Base-by-base conservation (phyloP, 2,113 vertebrate species). In the Dipodomys merriami region DNA sequence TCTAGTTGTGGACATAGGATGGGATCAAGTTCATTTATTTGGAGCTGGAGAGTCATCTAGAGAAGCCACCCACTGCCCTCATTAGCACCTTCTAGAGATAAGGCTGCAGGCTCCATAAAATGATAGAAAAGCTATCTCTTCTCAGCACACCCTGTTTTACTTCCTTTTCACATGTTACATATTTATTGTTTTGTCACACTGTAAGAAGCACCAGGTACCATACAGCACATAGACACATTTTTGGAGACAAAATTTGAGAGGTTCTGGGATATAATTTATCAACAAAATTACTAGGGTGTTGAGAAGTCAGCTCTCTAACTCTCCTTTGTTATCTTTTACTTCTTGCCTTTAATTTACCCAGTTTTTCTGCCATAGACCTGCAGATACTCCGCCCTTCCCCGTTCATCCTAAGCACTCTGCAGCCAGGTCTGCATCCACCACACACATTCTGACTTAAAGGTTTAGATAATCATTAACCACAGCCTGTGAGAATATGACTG, bases 261-360 rank as follows among this genome's bases (percentile, higher is more conserved):
- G 71, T 83, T 92, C 92, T 35, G 97, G 94, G 88, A 4, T 94
- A 35, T 62, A 94, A 77, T 93, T 96, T 91, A 57, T 16, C 12
- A 18, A 57, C 12, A 57, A 57, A 57, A 13, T 57, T 57, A 57
- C 15, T 92, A 0, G 92, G 78, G 78, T 79, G 60, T 29, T 77
- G 86, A 19, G 85, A 44, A 92, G 15, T 83, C 68, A 88, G 60
- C 71, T 65, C 73, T 5, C n/a, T 0, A 25, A 95, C 86, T 95
- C 92, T 95, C 96, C 85, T 97, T 97, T 39, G 27, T 86, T 78
- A n/a, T 11, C 20, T 83, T 95, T 86, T 29, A 83, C 69, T 95
- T 80, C 65, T 78, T 72, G 9, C 39, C 73, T 96, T 35, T 83
- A 33, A 25, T 62, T 79, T 95, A 94, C 92, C 4, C 25, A 46